Evolutionary conservation across 2,888 invertebrate genomes (phyloP).

Genomic region (Blastobasis adustella): DNA sequence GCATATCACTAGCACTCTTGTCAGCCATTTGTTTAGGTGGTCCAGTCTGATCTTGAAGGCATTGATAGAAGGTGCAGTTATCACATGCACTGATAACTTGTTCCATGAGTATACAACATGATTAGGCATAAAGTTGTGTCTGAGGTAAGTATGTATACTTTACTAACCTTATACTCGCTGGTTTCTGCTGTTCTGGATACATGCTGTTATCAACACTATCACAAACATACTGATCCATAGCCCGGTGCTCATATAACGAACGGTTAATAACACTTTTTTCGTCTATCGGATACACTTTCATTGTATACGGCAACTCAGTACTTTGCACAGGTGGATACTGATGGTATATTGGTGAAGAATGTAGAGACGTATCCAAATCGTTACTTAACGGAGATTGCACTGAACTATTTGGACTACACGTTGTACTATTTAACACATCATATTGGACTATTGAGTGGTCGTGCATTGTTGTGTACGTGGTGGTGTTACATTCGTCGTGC

Average conservation of each 20-base stretch:
- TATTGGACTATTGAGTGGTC: conserved; percentile 45
- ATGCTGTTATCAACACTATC: conserved; percentile 49
- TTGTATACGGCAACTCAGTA: conserved; percentile 36
- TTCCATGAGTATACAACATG: no score
- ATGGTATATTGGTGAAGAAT: conserved; percentile 39
- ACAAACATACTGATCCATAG: conserved; percentile 43
- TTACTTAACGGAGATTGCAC: conserved; percentile 49
- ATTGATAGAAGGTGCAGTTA: no score
- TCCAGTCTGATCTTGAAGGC: no score
- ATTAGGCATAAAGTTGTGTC: no score
- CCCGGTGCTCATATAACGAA: conserved; percentile 43
- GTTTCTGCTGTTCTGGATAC: conserved; percentile 44
- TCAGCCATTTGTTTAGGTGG: no score
- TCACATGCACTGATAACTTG: no score
- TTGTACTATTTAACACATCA: conserved; percentile 54
- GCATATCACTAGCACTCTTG: no score
- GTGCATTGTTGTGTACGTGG: conserved; percentile 25
- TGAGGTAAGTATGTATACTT: not conserved
- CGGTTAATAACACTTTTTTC: conserved; percentile 48
- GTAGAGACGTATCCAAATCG: conserved; percentile 47
- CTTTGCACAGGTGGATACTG: conserved; percentile 31
- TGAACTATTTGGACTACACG: conserved; percentile 59
- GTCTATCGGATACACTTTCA: conserved; percentile 57
- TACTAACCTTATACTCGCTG: conserved; percentile 57
- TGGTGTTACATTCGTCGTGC: not conserved